Conservation (phyloP, 2,797 vertebrate genomes). For the Semotilus atromaculatus region DNA sequence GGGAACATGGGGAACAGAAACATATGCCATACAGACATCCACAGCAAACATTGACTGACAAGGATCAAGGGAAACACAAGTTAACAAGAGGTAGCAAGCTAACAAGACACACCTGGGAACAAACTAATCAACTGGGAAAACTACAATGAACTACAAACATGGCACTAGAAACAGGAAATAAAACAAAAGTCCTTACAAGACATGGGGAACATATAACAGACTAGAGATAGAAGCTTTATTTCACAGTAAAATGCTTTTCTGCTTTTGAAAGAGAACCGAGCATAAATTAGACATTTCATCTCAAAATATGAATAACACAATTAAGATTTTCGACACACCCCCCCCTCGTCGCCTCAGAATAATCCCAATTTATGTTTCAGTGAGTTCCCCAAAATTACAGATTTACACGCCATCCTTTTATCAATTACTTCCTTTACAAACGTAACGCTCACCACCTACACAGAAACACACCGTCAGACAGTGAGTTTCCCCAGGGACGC, state of each 20-base stretch:
- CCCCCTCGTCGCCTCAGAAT: background rate
- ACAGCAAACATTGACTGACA: too few species aligned
- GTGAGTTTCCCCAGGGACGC: constrained; percentile 17
- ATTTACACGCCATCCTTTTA: background rate
- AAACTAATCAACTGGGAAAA: background rate
- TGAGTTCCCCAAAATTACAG: constrained; percentile 4
- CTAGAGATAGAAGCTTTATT: background rate
- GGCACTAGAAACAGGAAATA: background rate
- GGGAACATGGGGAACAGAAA: too few species aligned
- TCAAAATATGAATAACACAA: background rate
- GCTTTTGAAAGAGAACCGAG: background rate
- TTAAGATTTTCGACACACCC: background rate
- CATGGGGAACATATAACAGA: background rate
- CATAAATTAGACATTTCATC: background rate
- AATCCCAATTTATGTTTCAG: constrained; percentile 8
- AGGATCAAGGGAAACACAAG: too few species aligned
- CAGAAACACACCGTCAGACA: constrained; percentile 9
- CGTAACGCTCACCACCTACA: constrained; percentile 20
- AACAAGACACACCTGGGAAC: background rate
- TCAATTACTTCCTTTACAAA: constrained; percentile 21
- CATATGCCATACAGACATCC: too few species aligned
- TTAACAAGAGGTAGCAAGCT: background rate
- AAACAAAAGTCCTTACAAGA: background rate
- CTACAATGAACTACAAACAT: background rate
- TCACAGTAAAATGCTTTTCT: background rate